Percentiles rank a stretch among this genome's conserved stretches.
These are phyloP conservation scores for Murina feae DNA, from an alignment of 2,113 vertebrate genomes.

Conservation along the genomic window DNA sequence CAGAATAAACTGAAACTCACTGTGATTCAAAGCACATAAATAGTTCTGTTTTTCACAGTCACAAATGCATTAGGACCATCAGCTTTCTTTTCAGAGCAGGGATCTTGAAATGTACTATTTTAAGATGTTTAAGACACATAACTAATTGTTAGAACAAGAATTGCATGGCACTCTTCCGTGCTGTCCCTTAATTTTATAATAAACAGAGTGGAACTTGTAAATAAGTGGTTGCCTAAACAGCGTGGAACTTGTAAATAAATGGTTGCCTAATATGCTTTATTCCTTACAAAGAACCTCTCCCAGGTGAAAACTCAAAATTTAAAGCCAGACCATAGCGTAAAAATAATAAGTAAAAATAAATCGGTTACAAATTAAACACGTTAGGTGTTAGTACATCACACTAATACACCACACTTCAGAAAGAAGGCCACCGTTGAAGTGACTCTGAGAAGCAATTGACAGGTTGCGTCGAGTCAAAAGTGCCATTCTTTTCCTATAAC, in stretches of 20 bases:
- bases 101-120: background rate
- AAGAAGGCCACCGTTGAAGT: background rate
- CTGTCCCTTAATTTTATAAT: background rate
- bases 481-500: background rate
- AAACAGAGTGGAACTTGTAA: background rate
- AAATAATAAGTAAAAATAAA: background rate
- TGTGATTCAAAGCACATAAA: background rate
- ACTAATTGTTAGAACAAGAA: background rate
- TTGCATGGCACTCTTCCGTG: background rate
- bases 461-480: background rate
- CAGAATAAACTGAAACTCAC: background rate
- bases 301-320: constrained; percentile 17
- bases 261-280: background rate
- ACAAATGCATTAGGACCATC: background rate
- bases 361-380: background rate
- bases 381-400: background rate
- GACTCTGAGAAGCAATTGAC: background rate
- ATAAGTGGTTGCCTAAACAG: background rate
- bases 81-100: constrained; percentile 11
- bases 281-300: background rate
- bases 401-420: background rate
- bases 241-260: background rate
- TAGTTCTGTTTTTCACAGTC: background rate
- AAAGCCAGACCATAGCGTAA: background rate
- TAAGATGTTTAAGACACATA: background rate